Evolutionary conservation across 2,888 invertebrate genomes (phyloP).

Genomic region (Metallyticus violacea): DNA sequence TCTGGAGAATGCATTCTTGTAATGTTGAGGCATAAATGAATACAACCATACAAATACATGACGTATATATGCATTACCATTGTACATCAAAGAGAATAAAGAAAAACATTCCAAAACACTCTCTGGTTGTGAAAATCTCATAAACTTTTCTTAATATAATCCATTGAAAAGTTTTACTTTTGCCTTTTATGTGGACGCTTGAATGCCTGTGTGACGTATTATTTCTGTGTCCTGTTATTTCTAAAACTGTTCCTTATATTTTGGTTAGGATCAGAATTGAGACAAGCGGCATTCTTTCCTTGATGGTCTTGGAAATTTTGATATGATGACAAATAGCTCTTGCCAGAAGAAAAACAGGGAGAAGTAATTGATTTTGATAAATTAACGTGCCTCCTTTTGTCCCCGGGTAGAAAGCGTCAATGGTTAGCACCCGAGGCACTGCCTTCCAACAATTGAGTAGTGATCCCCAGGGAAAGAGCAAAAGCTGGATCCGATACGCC

Average conservation of each 20-base stretch:
- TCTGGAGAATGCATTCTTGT: too few species aligned
- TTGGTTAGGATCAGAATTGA: background rate
- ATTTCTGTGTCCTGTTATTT: too few species aligned
- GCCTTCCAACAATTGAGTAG: background rate
- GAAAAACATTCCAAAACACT: too few species aligned
- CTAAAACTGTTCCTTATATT: background rate
- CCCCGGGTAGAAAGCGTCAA: background rate
- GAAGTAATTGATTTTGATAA: constrained; percentile 23
- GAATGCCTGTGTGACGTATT: too few species aligned
- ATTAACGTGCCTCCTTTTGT: constrained; percentile 8
- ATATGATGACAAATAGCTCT: constrained; percentile 7
- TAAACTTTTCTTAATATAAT: too few species aligned
- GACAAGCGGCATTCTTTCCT: background rate
- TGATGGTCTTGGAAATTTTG: background rate
- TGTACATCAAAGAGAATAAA: too few species aligned
- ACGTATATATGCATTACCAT: too few species aligned
- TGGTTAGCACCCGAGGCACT: background rate
- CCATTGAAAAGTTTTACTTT: too few species aligned
- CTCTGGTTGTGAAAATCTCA: too few species aligned
- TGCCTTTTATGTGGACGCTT: too few species aligned
- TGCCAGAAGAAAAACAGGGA: background rate
- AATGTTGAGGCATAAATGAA: too few species aligned
- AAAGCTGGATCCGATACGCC: background rate
- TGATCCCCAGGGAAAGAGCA: background rate
- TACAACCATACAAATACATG: too few species aligned